phyloP scores from a whole-genome alignment of 2,113 vertebrate species.

The Pluvialis apricaria region DNA sequence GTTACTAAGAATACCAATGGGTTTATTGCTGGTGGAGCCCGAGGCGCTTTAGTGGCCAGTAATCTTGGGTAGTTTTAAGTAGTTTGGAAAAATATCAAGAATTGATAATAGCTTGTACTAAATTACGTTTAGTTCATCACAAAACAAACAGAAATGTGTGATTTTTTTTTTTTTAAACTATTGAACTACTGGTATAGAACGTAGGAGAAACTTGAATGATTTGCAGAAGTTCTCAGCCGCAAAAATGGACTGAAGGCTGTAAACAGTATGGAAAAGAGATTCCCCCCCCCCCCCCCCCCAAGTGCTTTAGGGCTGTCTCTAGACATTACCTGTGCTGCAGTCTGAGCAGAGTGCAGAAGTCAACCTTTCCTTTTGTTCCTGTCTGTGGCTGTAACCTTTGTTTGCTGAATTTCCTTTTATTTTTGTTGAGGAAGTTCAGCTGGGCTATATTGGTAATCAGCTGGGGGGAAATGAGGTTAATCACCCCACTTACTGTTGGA shows the following conservation, averaged over 20 bases:
- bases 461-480: background rate
- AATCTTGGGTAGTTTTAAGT: constrained; percentile 14
- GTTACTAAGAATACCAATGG: background rate
- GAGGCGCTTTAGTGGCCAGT: background rate
- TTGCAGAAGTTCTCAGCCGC: background rate
- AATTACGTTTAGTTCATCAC: background rate
- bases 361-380: background rate
- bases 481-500: background rate
- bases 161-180: background rate
- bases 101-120: background rate
- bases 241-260: background rate
- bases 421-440: constrained; percentile 22
- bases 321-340: background rate
- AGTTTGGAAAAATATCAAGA: background rate
- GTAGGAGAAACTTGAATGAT: background rate
- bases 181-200: background rate
- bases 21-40: background rate
- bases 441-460: background rate
- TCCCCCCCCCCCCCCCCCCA: fast-evolving
- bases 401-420: background rate
- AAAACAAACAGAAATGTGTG: background rate
- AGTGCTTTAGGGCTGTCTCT: background rate
- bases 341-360: background rate
- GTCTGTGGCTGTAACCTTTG: background rate
- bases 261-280: background rate